Evolutionary conservation across 1,140 invertebrate genomes (phyloP).

Genomic region (Geopemphigus sp.): DNA sequence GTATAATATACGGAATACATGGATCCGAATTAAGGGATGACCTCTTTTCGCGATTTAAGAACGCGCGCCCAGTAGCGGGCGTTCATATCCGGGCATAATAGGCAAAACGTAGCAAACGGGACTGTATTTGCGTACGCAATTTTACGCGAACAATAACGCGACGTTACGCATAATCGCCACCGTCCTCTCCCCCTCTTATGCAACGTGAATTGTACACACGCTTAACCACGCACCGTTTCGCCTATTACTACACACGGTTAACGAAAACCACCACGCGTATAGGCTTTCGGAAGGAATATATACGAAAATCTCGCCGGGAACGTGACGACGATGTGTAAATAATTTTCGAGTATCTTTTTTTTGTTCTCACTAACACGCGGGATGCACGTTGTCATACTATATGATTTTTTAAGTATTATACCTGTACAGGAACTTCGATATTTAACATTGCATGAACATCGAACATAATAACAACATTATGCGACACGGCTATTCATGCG

Average conservation of each 20-base stretch:
- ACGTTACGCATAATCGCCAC: constrained; percentile 8
- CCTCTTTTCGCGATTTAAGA: neutral
- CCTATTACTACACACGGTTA: constrained; percentile 25
- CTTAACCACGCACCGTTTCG: constrained; percentile 34
- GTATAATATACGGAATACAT: too few relatives aligned
- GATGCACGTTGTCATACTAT: constrained; percentile 43
- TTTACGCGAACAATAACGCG: constrained; percentile 8
- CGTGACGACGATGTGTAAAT: constrained; percentile 20
- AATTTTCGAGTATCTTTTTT: constrained; percentile 9
- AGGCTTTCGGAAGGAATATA: neutral
- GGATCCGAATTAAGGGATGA: neutral
- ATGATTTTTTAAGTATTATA: constrained; percentile 22
- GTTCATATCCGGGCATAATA: neutral
- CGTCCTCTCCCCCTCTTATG: too few relatives aligned
- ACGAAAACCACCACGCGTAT: neutral
- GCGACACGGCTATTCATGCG: neutral
- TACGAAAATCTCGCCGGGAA: neutral
- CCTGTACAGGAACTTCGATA: constrained; percentile 43
- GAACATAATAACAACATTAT: constrained; percentile 6
- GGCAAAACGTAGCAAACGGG: neutral
- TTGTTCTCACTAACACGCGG: constrained; percentile 6
- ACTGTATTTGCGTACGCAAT: constrained; percentile 2
- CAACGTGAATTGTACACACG: constrained; percentile 32
- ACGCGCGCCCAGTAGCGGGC: neutral
- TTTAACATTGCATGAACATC: constrained; percentile 43